A percentile compares a stretch with the other conserved stretches of the same genome.
Evolutionary conservation across 2,113 vertebrate species (phyloP).

Genomic region (Asarcornis scutulata): DNA sequence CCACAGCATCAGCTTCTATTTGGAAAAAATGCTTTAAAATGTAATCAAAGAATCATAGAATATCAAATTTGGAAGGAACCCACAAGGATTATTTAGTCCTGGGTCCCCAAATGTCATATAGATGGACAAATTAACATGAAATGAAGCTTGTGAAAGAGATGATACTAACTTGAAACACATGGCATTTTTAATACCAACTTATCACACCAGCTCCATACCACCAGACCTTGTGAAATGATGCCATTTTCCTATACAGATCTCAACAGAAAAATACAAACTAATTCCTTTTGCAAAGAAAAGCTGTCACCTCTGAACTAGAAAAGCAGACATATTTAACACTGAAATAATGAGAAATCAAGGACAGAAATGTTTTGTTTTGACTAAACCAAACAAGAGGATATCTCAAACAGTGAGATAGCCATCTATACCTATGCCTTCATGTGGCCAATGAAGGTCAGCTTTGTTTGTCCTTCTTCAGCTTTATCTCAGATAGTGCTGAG

Average conservation of each 20-base stretch:
- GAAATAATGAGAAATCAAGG: slow-evolving; percentile 20
- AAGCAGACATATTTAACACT: background rate
- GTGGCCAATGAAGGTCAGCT: slow-evolving; percentile 7
- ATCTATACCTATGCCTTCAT: background rate
- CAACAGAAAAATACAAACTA: background rate
- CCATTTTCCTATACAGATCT: background rate
- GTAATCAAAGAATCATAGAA: background rate
- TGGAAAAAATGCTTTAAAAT: slow-evolving; percentile 37
- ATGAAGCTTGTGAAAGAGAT: background rate
- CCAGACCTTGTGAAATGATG: background rate
- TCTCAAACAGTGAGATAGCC: background rate
- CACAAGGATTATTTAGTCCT: too few relatives aligned
- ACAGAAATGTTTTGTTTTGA: background rate
- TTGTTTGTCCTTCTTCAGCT: background rate
- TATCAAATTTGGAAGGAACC: too few relatives aligned
- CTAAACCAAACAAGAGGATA: background rate
- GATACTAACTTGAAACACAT: background rate
- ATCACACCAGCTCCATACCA: background rate
- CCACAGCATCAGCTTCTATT: background rate
- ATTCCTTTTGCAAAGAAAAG: background rate
- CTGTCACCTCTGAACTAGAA: background rate
- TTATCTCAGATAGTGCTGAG: slow-evolving; percentile 24
- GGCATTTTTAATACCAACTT: slow-evolving; percentile 15
- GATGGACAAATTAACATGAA: slow-evolving; percentile 33
- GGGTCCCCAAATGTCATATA: background rate